Conservation (phyloP, 1,140 invertebrate genomes). For the Calliphora vicina region DNA sequence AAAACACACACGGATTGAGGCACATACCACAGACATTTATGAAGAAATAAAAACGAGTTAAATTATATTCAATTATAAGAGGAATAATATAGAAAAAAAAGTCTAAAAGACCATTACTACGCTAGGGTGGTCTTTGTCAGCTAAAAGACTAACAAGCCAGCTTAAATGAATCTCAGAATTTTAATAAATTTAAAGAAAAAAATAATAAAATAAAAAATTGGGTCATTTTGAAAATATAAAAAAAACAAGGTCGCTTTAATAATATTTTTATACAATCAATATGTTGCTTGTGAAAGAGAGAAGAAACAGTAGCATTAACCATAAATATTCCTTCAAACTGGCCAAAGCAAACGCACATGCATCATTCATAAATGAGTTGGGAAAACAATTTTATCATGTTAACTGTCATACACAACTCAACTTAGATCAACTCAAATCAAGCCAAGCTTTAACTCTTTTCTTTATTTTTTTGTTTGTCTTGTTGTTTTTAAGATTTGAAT, state of each 20-base stretch:
- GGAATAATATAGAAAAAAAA: neutral
- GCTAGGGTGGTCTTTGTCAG: constrained; percentile 19
- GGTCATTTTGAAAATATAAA: constrained; percentile 14
- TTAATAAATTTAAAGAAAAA: constrained; percentile 1
- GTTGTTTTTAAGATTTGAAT: neutral
- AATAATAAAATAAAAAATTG: neutral
- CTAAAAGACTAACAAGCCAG: neutral
- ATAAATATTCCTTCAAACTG: neutral
- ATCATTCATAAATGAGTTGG: neutral
- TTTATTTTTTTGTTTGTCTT: neutral
- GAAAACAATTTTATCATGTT: neutral
- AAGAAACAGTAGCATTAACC: neutral
- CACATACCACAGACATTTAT: neutral
- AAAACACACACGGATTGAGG: neutral
- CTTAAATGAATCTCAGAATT: neutral
- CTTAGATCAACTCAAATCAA: neutral
- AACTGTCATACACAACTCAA: neutral
- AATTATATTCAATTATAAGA: constrained; percentile 30
- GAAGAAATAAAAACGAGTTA: constrained; percentile 6
- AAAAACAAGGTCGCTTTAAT: constrained; percentile 16
- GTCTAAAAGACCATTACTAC: neutral
- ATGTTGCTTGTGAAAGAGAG: neutral
- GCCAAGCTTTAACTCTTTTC: neutral
- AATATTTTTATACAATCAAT: neutral
- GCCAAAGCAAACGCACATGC: neutral